Evolutionary conservation across 2,888 invertebrate genomes (phyloP).

Genomic region (Ellobium chinense): DNA sequence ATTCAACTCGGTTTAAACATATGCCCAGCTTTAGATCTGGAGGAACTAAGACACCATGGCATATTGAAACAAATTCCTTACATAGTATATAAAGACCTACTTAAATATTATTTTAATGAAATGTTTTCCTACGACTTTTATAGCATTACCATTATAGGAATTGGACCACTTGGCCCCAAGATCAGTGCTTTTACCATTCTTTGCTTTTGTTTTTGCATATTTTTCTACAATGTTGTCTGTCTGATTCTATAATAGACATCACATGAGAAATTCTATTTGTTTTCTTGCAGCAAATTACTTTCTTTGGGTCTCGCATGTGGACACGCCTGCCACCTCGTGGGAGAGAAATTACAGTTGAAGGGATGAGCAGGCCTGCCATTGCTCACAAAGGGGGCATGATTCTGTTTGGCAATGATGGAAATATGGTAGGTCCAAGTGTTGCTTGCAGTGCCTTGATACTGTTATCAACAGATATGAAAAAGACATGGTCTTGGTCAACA

Average conservation of each 20-base stretch:
- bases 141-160: too few species aligned
- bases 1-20: too few species aligned
- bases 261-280: neutral
- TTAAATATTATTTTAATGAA: too few species aligned
- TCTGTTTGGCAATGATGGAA: conserved; percentile 89
- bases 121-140: too few species aligned
- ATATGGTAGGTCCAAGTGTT: conserved; percentile 85
- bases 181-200: neutral
- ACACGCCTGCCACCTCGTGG: conserved; percentile 81
- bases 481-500: too few species aligned
- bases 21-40: too few species aligned
- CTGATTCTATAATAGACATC: neutral
- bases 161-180: too few species aligned
- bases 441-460: too few species aligned
- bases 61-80: too few species aligned
- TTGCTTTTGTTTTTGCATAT: neutral
- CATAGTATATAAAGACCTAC: too few species aligned
- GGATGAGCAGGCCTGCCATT: conserved; percentile 83
- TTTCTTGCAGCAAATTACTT: conserved; percentile 82
- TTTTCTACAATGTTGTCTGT: neutral
- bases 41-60: too few species aligned
- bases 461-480: too few species aligned
- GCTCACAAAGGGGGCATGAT: conserved; percentile 90
- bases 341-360: conserved; percentile 82
- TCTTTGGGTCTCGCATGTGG: conserved; percentile 92